A percentile compares a stretch with the other conserved stretches of the same genome.
Evolutionary conservation across 2,113 vertebrate species (phyloP).

Genomic region (Chascanopsetta lugubris): DNA sequence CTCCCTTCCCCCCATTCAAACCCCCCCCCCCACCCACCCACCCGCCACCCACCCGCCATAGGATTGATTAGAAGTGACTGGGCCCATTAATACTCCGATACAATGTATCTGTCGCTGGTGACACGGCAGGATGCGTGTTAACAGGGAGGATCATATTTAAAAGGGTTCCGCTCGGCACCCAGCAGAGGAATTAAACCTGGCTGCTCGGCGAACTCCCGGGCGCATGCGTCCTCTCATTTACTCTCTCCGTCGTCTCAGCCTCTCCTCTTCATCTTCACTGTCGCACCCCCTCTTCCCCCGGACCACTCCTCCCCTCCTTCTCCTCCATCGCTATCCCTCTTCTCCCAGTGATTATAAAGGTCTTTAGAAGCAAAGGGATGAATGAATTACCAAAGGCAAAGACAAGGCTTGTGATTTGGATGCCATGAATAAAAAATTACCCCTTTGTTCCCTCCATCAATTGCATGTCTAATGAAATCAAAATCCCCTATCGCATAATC

Average conservation of each 20-base stretch:
- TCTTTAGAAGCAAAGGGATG: slow-evolving; percentile 79
- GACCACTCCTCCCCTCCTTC: slow-evolving; percentile 58
- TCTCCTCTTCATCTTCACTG: slow-evolving; percentile 66
- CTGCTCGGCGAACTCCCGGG: slow-evolving; percentile 61
- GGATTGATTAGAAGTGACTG: slow-evolving; percentile 82
- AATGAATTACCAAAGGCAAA: slow-evolving; percentile 84
- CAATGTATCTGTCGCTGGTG: slow-evolving; percentile 80
- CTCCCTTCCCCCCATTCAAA: slow-evolving; percentile 22
- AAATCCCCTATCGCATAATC: slow-evolving; percentile 85
- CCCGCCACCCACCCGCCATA: slow-evolving; percentile 15
- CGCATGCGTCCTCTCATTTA: slow-evolving; percentile 79
- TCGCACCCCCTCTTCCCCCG: slow-evolving; percentile 48
- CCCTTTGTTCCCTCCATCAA: slow-evolving; percentile 87
- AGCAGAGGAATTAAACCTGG: slow-evolving; percentile 79
- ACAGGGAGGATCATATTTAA: slow-evolving; percentile 80
- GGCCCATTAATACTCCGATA: slow-evolving; percentile 80
- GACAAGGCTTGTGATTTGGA: slow-evolving; percentile 83
- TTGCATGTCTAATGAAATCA: slow-evolving; percentile 89
- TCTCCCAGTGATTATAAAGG: slow-evolving; percentile 81
- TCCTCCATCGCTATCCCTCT: slow-evolving; percentile 66
- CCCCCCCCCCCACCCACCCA: too few relatives aligned
- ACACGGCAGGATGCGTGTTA: slow-evolving; percentile 74
- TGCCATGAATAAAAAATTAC: slow-evolving; percentile 85
- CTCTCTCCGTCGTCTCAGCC: slow-evolving; percentile 65
- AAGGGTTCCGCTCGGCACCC: slow-evolving; percentile 80